Conservation (phyloP, 2,797 vertebrate genomes). For the Triplophysa yarkandensis region DNA sequence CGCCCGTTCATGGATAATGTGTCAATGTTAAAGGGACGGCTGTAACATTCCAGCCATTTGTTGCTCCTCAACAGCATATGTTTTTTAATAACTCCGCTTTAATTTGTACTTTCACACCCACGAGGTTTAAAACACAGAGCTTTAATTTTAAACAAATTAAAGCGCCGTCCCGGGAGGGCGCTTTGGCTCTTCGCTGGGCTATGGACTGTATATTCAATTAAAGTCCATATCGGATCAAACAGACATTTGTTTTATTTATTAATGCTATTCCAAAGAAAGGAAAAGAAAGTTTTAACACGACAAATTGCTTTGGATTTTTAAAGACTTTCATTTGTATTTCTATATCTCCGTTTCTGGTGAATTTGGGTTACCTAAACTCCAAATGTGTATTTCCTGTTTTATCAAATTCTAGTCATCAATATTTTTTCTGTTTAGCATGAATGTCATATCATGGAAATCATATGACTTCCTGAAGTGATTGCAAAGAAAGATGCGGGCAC, state of each 20-base stretch:
- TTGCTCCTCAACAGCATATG: constrained; percentile 24
- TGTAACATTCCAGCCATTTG: constrained; percentile 30
- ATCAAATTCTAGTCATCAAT: no score
- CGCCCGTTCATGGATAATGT: constrained; percentile 19
- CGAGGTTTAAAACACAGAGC: constrained; percentile 16
- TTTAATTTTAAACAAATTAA: constrained; percentile 37
- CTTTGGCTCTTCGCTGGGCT: constrained; percentile 1
- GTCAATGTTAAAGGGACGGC: constrained; percentile 30
- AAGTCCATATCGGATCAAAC: constrained; percentile 14
- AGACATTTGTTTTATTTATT: constrained; percentile 12
- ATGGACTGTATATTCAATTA: constrained; percentile 20
- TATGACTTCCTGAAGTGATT: no score
- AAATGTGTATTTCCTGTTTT: no score
- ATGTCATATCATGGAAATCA: no score
- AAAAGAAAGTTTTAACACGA: not conserved
- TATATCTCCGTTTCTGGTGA: not conserved
- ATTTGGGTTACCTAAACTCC: no score
- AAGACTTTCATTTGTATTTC: not conserved
- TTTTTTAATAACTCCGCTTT: constrained; percentile 17
- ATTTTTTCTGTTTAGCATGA: no score
- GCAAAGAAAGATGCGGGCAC: no score
- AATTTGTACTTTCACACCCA: constrained; percentile 17
- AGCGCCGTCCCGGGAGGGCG: not conserved
- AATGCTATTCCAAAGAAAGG: not conserved
- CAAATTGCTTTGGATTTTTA: not conserved